phyloP scores from a whole-genome alignment of 2,888 invertebrate species.

The Trichopria drosophilae region DNA sequence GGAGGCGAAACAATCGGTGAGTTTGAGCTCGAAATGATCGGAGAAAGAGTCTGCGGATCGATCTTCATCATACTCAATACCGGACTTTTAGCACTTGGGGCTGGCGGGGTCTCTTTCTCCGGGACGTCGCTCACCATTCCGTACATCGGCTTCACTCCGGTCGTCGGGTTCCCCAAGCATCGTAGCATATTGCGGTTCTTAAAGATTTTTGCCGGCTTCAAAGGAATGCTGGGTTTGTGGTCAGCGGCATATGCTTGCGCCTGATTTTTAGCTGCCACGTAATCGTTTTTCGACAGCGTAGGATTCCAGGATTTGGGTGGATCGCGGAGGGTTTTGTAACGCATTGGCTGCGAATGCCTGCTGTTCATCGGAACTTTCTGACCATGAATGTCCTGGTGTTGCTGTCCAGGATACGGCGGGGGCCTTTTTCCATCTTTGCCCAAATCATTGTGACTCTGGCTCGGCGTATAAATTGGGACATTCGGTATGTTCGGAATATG shows the following conservation, averaged over 20 bases:
- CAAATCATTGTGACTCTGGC: constrained; percentile 34
- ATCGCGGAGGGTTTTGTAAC: constrained; percentile 65
- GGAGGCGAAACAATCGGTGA: constrained; percentile 52
- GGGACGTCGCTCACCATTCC: constrained; percentile 59
- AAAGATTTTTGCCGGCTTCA: constrained; percentile 64
- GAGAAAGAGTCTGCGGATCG: constrained; percentile 65
- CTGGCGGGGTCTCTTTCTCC: constrained; percentile 15
- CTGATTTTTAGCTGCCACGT: constrained; percentile 53
- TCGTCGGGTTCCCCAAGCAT: constrained; percentile 63
- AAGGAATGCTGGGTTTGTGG: constrained; percentile 39
- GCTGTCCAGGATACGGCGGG: too few species aligned
- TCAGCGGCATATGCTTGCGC: constrained; percentile 39
- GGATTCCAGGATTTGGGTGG: constrained; percentile 68
- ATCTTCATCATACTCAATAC: constrained; percentile 59
- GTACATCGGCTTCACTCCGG: constrained; percentile 66
- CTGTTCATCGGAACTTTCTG: constrained; percentile 41
- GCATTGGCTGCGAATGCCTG: constrained; percentile 54
- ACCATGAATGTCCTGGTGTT: too few species aligned
- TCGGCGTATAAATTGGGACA: constrained; percentile 50
- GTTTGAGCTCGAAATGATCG: constrained; percentile 55
- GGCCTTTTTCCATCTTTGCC: too few species aligned
- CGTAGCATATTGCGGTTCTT: constrained; percentile 64
- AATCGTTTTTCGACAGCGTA: constrained; percentile 61
- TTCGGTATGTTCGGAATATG: constrained; percentile 52
- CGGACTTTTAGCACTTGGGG: constrained; percentile 21